Base-by-base conservation (phyloP, 2,113 vertebrate species). In the Delphinus delphis region DNA sequence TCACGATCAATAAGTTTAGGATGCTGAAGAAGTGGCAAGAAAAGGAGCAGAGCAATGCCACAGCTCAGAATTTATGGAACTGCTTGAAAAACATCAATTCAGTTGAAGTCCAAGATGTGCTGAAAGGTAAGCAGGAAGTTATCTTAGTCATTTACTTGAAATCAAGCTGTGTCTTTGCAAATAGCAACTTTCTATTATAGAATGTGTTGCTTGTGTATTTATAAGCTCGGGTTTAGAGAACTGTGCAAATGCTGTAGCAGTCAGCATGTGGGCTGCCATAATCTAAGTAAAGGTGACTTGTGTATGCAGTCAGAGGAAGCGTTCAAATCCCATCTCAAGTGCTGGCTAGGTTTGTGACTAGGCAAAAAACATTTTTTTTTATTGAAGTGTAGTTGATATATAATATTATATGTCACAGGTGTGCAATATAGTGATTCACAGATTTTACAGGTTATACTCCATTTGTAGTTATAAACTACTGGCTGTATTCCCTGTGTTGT, bases 11-110 rank as follows among this genome's bases (percentile, higher is more conserved):
- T 68, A 99, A 99, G 90, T 98, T 99, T 76, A 97, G 89, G 97
- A 97, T 99, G 98, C 96, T 99, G 90, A 97, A 98, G 88, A 96
- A 97, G 96, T 99, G 99, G 98, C 98, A 98, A 6, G 98, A 98
- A 13, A 98, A 97, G 71, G 90, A 88, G 2, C 93, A 98, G 6
- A 97, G 98, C 21, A 96, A 98, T 0, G 99, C 98, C 1, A 98
- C 98, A 0, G 98, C 98, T 0, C 47, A 70, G 33, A 92, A 98
- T 23, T 93, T 99, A 88, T 92, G 38, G 82, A 73, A 92, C 0
- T 97, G 97, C 53, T 89, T 99, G 0, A 33, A 95, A 9, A 98
- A 98, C 0, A 97, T 98, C 28, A 98, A 98, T 1, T 95, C 99
- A 1, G 97, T 86, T 0, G 99, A 99, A 70, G 97, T 99, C 77